Conservation (phyloP, 2,113 vertebrate genomes). For the Mormyrus iriodes region DNA sequence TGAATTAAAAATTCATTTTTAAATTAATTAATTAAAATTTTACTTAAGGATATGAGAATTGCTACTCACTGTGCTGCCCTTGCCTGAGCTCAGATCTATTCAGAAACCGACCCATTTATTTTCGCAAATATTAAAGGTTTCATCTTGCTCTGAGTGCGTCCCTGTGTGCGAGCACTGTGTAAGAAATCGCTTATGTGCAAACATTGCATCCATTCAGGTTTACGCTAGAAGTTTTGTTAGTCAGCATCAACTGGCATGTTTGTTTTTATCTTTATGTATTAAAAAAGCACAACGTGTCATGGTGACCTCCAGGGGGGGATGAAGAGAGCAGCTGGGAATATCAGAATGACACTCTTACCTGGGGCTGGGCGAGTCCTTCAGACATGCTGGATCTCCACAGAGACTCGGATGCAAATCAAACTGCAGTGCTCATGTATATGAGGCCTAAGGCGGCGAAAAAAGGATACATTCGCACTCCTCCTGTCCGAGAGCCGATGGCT, state of each 20-base stretch:
- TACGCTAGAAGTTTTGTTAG: not conserved
- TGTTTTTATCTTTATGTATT: not conserved
- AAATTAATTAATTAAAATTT: conserved; percentile 3
- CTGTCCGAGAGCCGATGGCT: conserved; percentile 86
- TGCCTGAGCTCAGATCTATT: not conserved
- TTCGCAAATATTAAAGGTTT: not conserved
- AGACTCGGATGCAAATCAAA: not conserved
- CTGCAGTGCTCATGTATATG: not conserved
- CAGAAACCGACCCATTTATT: conserved; percentile 2
- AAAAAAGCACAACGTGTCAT: not conserved
- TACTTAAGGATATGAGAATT: not conserved
- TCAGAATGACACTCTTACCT: conserved; percentile 13
- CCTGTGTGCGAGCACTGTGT: not conserved
- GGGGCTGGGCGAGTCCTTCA: not conserved
- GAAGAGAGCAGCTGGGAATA: not conserved
- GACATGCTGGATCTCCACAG: not conserved
- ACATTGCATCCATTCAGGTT: not conserved
- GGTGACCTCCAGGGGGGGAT: not conserved
- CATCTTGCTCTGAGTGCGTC: not conserved
- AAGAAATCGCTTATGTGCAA: not conserved
- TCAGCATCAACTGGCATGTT: not conserved
- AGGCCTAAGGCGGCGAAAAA: conserved; percentile 38
- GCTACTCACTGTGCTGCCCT: not conserved
- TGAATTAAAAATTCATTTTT: conserved; percentile 4
- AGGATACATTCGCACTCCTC: conserved; percentile 98